Conservation (phyloP, 2,888 invertebrate species). For the Eupithecia exiguata region DNA sequence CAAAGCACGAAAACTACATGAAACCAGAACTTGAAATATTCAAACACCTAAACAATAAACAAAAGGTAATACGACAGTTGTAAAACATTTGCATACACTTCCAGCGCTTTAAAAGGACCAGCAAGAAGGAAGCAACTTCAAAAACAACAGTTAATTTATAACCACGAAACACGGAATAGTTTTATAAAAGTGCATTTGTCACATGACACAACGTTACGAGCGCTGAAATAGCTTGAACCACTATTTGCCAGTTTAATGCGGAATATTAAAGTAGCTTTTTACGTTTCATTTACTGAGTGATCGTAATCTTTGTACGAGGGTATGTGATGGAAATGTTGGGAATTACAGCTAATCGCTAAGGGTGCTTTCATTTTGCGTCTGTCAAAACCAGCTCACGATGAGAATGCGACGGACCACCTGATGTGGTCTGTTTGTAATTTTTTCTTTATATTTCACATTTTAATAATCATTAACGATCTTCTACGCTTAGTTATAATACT, state of each 20-base stretch:
- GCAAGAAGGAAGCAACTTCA: constrained; percentile 43
- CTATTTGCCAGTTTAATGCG: constrained; percentile 44
- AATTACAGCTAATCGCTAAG: constrained; percentile 10
- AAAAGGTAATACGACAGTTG: constrained; percentile 40
- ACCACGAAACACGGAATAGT: constrained; percentile 59
- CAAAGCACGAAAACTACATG: constrained; percentile 21
- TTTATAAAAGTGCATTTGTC: constrained; percentile 63
- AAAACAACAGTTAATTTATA: constrained; percentile 57
- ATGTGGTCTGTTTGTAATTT: neutral
- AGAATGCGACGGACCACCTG: neutral
- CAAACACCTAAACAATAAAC: constrained; percentile 41
- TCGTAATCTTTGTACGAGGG: constrained; percentile 30
- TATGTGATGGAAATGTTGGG: constrained; percentile 27
- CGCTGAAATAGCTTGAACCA: constrained; percentile 47
- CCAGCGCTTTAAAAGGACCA: constrained; percentile 42
- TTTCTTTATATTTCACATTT: neutral
- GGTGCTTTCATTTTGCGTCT: neutral
- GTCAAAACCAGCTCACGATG: neutral
- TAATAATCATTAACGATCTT: neutral
- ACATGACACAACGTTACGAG: constrained; percentile 58
- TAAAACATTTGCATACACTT: constrained; percentile 46
- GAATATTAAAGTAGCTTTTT: constrained; percentile 39
- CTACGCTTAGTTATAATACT: neutral
- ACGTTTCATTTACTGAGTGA: constrained; percentile 34
- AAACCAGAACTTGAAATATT: constrained; percentile 31